Evolutionary conservation across 1,140 invertebrate species (phyloP).

Genomic region (Aphelenchoides fujianensis): DNA sequence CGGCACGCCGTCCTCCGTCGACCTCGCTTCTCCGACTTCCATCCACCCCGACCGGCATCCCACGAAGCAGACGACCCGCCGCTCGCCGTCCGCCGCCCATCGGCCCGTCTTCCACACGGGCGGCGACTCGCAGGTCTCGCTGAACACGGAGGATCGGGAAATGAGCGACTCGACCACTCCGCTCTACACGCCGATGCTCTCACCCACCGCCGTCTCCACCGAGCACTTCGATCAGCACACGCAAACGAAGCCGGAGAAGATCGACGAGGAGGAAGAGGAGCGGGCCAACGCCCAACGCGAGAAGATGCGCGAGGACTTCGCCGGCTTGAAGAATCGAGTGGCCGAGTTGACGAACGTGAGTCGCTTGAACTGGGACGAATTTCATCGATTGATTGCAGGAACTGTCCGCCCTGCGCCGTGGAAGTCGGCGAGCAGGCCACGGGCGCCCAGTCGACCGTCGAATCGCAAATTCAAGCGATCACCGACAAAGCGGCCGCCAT

Average conservation of each 20-base stretch:
- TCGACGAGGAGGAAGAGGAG: too few relatives aligned
- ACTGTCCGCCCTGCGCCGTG: not conserved
- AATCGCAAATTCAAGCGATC: not conserved
- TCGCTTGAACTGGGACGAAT: not conserved
- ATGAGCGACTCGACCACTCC: constrained; percentile 1
- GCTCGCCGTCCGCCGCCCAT: not conserved
- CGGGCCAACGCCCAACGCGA: too few relatives aligned
- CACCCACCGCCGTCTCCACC: not conserved
- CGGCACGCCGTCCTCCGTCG: constrained; percentile 11
- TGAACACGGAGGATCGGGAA: not conserved
- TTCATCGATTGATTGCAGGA: not conserved
- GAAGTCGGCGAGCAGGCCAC: not conserved
- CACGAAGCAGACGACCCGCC: not conserved
- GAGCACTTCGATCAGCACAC: not conserved
- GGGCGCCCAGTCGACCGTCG: not conserved
- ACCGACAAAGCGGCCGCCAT: not conserved
- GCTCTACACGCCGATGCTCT: constrained; percentile 3
- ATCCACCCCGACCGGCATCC: constrained; percentile 2
- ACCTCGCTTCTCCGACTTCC: constrained; percentile 8
- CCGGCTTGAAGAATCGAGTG: not conserved
- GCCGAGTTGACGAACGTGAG: not conserved
- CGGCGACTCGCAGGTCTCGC: not conserved
- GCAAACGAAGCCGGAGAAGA: not conserved
- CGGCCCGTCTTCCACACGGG: not conserved
- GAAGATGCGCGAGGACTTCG: not conserved